Evolutionary conservation across 2,888 invertebrate genomes (phyloP), one percentile per base, ranked within the genome.

Genomic region (Lapara coniferarum): DNA sequence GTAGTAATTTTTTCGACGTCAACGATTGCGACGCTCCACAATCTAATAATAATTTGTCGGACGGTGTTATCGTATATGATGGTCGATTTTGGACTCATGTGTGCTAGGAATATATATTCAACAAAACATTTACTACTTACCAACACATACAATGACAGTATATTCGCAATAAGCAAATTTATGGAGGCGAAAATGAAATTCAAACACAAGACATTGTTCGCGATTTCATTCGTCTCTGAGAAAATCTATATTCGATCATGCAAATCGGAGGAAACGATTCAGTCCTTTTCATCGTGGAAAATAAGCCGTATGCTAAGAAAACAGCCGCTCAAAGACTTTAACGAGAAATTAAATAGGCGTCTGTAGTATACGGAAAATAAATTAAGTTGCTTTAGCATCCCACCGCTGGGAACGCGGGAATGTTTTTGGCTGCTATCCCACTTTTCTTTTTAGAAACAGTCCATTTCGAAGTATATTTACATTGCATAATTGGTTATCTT

Each of bases 201-300:
- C 55, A 68, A 71, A 71, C 66, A 71, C 25, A 52, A 56, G 37
- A 19, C 66, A 66, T 66, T 69, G 66, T 66, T 69, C 44, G 25
- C 66, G 44, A 68, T 71, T 71, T 71, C 71, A 74, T 70, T 70
- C 69, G 63, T 63, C 71, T 57, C 51, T 58, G 25, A 67, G 66
- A 67, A 71, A 72, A 73, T 73, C 68, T 73, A 66, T 72, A 73
- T 75, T 77, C 75, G 72, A 75, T 78, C 78, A 77, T 78, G 76
- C 72, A 78, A 78, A 80, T 69, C 71, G 66, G 68, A 30, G 19
- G 68, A 74, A 74, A 74, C 70, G 69, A 67, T 74, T 69, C 67
- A 66, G 66, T 74, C 68, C 73, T 73, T 72, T 75, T 74, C 67
- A 73, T 73, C 10, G 66, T 16, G 66, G 63, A 69, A 73, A 75